Conservation (phyloP, 2,888 invertebrate genomes). For the Torymus auratus region DNA sequence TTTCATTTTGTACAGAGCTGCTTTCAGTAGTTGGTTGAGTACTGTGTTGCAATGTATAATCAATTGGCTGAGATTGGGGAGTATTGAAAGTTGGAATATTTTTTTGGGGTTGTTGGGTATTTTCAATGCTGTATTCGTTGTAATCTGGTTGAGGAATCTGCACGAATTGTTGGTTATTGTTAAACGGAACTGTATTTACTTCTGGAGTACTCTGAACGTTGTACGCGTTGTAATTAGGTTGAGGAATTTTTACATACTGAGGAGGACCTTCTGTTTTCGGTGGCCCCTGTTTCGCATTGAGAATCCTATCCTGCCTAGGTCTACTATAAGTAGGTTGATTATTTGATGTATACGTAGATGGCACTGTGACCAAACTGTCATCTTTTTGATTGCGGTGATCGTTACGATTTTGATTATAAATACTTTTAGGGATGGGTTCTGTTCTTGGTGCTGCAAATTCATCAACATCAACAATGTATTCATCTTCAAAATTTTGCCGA, state of each 20-base stretch:
- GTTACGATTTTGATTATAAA: neutral
- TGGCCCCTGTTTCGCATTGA: neutral
- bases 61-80: neutral
- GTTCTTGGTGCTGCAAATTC: conserved; percentile 41
- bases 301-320: conserved; percentile 17
- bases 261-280: neutral
- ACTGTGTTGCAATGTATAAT: neutral
- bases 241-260: neutral
- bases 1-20: too few species aligned
- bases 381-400: neutral
- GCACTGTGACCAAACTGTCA: neutral
- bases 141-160: conserved; percentile 9
- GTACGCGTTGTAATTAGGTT: neutral
- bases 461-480: conserved; percentile 18
- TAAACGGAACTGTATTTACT: neutral
- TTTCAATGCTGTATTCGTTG: conserved; percentile 28
- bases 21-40: neutral
- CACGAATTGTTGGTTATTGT: conserved; percentile 30
- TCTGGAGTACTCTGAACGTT: conserved; percentile 6
- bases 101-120: neutral
- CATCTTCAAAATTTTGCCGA: conserved; percentile 14
- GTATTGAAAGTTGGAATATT: neutral
- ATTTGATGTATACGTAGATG: neutral
- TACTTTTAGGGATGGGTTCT: neutral
- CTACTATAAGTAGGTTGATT: neutral